Base-by-base conservation (phyloP, 1,140 invertebrate genomes). In the Drosophila littoralis region DNA sequence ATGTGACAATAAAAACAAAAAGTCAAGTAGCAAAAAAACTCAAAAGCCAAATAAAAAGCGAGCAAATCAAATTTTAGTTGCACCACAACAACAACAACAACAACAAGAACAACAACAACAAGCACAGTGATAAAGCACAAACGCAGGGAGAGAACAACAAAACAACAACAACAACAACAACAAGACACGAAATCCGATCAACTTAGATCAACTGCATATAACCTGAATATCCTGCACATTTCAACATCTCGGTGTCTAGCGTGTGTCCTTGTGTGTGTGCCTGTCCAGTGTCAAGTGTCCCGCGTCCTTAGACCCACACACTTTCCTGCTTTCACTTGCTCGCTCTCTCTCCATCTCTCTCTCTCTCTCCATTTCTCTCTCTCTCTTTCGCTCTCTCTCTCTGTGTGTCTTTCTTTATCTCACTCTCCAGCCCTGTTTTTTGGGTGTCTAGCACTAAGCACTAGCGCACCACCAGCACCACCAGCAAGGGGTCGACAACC, bases 1-100 rank as follows among this genome's bases (percentile, higher is more conserved):
- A 88, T 88, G 83, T 88, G 83, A 88, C 83, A 88, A 88, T 88
- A 88, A 88, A 48, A 74, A 84, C 46, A 84, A 70, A 67, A 3
- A n/a, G 60, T 57, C 32, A 70, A 68, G 45, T 10, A 67, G 32
- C 38, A n/a, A 36, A 59, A 28, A 61, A 51, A 36, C 12, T 17
- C 52, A n/a, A 64, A 46, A 48, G 46, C n/a, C 13, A 55, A 73
- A 46, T 9, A 17, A 57, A 38, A 55, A 12, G 32, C 52, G 13
- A 54, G n/a, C 32, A 48, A 48, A 50, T 40, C 43, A 55, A 54
- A 73, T 38, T 59, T 51, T 51, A 67, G 42, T 70, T 75, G 71
- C 71, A 63, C 13, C 46, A 64, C 51, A 64, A 70, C 5, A 71
- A 54, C 13, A 75, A 64, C 52, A 59, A 45, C 64, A 75, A 58